Evolutionary conservation across 2,113 vertebrate species (phyloP), one percentile per base, ranked within the genome.

Genomic region (Gila orcuttii): DNA sequence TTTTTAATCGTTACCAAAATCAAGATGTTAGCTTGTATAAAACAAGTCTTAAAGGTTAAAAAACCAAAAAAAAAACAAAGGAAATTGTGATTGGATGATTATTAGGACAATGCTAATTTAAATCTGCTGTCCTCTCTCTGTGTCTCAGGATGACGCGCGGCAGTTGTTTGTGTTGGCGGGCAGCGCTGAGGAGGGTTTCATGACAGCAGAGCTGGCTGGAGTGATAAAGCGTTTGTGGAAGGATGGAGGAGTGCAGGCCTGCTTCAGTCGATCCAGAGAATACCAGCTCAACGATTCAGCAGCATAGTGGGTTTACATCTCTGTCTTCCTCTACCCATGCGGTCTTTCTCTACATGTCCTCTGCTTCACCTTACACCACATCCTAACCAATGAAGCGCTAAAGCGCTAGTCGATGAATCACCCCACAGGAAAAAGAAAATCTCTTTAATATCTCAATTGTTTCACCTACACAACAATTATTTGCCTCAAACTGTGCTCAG

Each of bases 231-330:
- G 97, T 47, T 93, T 99, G 77, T 99, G 98, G 98, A 98, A 96
- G 93, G 98, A 99, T 83, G 94, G 93, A 3, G 98, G 98, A 9
- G 98, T 99, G 21, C 97, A 99, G 87, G 96, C 96, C 86, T 99
- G 98, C 92, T 99, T 99, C 95, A 96, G 95, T 91, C 96, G 98
- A 92, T 99, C 98, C 69, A 96, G 98, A 69, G 98, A 99, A 85
- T 99, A 99, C 92, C 98, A 99, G 91, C 97, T 99, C 85, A 99
- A 99, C 91, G 98, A 99, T 91, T 99, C 98, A 15, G 98, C 98
- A 28, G 97, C 98, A 71, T 99, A 99, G 98, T 99, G 94, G 97
- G 98, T 96, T 7, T 57, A 57, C 19, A 87, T 84, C 87, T 12
- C 28, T 55, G 25, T 17, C 11, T 47, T 39, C 11, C 50, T 57